A percentile compares a stretch with the other conserved stretches of the same genome.
Evolutionary conservation across 2,113 vertebrate genomes (phyloP).

Genomic region (Notothenia rossii): DNA sequence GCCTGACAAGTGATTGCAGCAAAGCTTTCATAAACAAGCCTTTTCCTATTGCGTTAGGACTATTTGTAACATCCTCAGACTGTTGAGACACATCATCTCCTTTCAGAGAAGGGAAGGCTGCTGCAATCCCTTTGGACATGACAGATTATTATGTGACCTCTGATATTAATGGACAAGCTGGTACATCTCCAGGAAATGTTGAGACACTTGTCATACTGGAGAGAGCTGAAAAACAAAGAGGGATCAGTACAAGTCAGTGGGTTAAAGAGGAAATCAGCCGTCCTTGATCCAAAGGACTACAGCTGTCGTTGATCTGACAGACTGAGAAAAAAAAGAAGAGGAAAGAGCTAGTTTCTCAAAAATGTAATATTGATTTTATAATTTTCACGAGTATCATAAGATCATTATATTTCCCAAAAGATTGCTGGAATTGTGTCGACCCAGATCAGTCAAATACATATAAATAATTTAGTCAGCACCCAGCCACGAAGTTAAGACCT

Average conservation of each 20-base stretch:
- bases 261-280: background rate
- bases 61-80: constrained; percentile 16
- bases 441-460: too few species aligned
- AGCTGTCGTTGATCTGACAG: background rate
- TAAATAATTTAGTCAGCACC: background rate
- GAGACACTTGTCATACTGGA: constrained; percentile 10
- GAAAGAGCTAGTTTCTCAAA: background rate
- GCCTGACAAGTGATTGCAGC: constrained; percentile 17
- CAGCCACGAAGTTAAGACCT: background rate
- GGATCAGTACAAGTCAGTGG: background rate
- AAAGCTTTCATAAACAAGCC: constrained; percentile 3
- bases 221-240: background rate
- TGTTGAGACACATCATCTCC: background rate
- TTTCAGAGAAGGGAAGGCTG: background rate
- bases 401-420: too few species aligned
- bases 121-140: background rate
- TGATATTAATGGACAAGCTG: constrained; percentile 12
- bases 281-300: background rate
- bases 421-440: too few species aligned
- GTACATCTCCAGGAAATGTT: constrained; percentile 8
- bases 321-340: background rate
- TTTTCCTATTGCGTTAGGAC: background rate
- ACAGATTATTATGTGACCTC: constrained; percentile 19
- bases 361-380: background rate
- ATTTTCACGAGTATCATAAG: background rate